phyloP scores from a whole-genome alignment of 2,113 vertebrate species.

The Pterocles gutturalis region DNA sequence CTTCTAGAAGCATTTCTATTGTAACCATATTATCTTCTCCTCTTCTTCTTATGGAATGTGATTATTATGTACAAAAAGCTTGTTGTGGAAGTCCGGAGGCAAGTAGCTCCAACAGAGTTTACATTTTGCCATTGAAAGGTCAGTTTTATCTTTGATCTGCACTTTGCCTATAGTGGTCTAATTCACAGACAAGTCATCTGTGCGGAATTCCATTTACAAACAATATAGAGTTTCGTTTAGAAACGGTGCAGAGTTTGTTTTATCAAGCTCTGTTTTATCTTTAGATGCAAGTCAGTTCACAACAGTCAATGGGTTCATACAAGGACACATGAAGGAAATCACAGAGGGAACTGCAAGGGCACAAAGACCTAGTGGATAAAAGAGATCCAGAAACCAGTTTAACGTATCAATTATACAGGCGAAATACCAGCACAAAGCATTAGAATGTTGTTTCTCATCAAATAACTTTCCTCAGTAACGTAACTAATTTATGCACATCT shows the following conservation, averaged over 20 bases:
- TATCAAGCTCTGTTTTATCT: slow-evolving; percentile 45
- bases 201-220: slow-evolving; percentile 6
- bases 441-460: background rate
- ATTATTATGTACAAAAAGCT: background rate
- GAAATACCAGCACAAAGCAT: background rate
- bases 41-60: background rate
- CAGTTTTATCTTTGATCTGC: slow-evolving; percentile 23
- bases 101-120: background rate
- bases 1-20: background rate
- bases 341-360: background rate
- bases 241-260: slow-evolving; percentile 8
- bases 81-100: background rate
- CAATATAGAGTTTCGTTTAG: background rate
- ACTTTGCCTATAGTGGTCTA: background rate
- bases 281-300: slow-evolving; percentile 19
- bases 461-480: background rate
- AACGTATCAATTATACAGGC: background rate
- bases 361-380: background rate
- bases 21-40: background rate
- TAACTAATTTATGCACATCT: background rate
- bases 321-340: slow-evolving; percentile 29
- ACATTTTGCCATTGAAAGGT: background rate
- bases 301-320: slow-evolving; percentile 19
- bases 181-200: background rate
- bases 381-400: slow-evolving; percentile 16